A percentile compares a stretch with the other conserved stretches of the same genome.
Evolutionary conservation across 2,888 invertebrate genomes (phyloP).

Genomic region (Agrilus biguttatus): DNA sequence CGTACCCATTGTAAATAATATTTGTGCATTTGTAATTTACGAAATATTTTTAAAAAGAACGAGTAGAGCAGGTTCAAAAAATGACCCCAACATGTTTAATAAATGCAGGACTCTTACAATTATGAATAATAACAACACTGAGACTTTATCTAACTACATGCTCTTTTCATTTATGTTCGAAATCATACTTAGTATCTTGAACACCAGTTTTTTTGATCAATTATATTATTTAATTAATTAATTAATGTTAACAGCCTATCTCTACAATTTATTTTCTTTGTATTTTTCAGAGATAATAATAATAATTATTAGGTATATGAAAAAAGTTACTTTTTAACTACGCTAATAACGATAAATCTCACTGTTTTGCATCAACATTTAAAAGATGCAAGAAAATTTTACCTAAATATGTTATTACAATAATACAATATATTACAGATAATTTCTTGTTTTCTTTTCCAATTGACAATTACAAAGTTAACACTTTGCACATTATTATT

Average conservation of each 20-base stretch:
- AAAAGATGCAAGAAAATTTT: slow-evolving; percentile 27
- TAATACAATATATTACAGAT: slow-evolving; percentile 14
- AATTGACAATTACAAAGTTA: slow-evolving; percentile 21
- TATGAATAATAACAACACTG: no score
- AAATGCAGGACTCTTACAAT: no score
- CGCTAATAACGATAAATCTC: slow-evolving; percentile 35
- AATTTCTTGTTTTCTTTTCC: slow-evolving; percentile 20
- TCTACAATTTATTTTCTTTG: slow-evolving; percentile 18
- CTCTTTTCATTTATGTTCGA: no score
- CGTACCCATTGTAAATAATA: no score
- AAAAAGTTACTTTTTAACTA: slow-evolving; percentile 28
- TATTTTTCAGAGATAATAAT: slow-evolving; percentile 20
- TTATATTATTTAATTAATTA: slow-evolving; percentile 2
- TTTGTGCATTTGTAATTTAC: no score
- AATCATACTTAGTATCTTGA: slow-evolving; percentile 5
- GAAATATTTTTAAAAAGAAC: no score
- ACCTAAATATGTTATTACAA: slow-evolving; percentile 10
- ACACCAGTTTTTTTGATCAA: slow-evolving; percentile 8
- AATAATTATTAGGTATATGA: slow-evolving; percentile 24
- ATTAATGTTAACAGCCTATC: slow-evolving; percentile 8
- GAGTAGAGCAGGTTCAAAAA: no score
- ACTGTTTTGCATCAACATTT: slow-evolving; percentile 36
- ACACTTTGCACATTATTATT: no score
- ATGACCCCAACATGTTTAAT: no score
- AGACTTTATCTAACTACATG: not conserved